Evolutionary conservation across 2,888 invertebrate genomes (phyloP), one percentile per base, ranked within the genome.

Genomic region (Piscicola geometra): DNA sequence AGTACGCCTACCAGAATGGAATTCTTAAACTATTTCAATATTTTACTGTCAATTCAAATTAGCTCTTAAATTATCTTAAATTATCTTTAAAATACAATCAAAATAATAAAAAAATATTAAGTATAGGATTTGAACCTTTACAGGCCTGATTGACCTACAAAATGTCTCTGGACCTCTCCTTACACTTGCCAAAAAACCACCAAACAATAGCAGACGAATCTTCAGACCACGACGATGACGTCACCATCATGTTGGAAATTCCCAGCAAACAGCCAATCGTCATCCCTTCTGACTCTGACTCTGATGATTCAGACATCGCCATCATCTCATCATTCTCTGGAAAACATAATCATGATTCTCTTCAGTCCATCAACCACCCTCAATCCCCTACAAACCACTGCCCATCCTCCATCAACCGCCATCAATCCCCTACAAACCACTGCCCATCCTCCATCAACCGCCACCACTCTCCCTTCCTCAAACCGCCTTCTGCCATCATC

Each of bases 261-360:
- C 76, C 76, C 18, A 71, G 64, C 5, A 52, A 60, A 18, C 64
- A 76, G 15, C 69, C 76, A 15, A 76, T 76, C 28, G 41, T 76
- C 41, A 76, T 76, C 30, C 33, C 75, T 41, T 71, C 71, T 28
- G 76, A 76, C 30, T 71, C 71, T n/a, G 76, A 76, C 50, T 60
- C 60, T 28, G 73, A 73, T 64, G 76, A 76, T 50, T 71, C 76
- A n/a, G 76, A 76, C 36, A 75, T 75, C 33, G 50, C 71, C n/a
- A 33, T 73, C 32, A 35, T 73, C 30, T 33, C 56, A 52, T 41
- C 60, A 64, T 35, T 1, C 28, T 12, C 35, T 32, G 66, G 56
- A 25, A 64, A 56, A 52, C 32, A 21, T 28, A n/a, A 71, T 52
- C 15, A 36, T 36, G n/a, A n/a, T n/a, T 30, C 32, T 32, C 33